Conservation (phyloP, 1,140 invertebrate species). For the Battus philenor region DNA sequence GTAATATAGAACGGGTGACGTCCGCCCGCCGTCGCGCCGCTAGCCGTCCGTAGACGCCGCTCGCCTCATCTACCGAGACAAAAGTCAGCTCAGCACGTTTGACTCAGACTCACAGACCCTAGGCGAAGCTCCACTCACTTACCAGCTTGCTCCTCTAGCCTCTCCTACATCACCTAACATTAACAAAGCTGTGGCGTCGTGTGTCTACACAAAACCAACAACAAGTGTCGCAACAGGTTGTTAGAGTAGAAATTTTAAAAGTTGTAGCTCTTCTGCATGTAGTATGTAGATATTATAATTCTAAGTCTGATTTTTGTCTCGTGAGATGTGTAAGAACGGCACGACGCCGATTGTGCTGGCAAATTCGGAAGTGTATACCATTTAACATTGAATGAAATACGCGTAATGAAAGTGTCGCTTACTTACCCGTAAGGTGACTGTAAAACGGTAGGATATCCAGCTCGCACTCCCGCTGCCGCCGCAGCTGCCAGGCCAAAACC, state of each 20-base stretch:
- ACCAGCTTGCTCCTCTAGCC: slow-evolving; percentile 10
- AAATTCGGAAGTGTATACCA: slow-evolving; percentile 70
- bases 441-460: slow-evolving; percentile 82
- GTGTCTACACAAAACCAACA: not conserved
- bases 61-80: slow-evolving; percentile 74
- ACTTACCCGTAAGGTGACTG: slow-evolving; percentile 86
- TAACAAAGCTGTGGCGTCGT: slow-evolving; percentile 4
- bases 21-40: slow-evolving; percentile 61
- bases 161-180: slow-evolving; percentile 8
- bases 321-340: slow-evolving; percentile 67
- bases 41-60: slow-evolving; percentile 56
- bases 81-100: slow-evolving; percentile 64
- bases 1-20: slow-evolving; percentile 69
- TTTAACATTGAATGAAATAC: slow-evolving; percentile 65
- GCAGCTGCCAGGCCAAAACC: slow-evolving; percentile 62
- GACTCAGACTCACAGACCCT: slow-evolving; percentile 22
- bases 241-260: not conserved
- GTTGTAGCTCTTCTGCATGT: slow-evolving; percentile 9
- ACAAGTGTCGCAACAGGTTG: not conserved
- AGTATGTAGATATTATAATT: slow-evolving; percentile 14
- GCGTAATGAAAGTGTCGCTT: slow-evolving; percentile 24
- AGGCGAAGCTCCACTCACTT: slow-evolving; percentile 16
- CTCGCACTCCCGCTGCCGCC: slow-evolving; percentile 77
- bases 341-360: slow-evolving; percentile 66
- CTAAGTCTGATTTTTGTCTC: slow-evolving; percentile 71